These are phyloP conservation scores for Paedocypris sp. DNA, from an alignment of 2,113 vertebrate species.

Conservation along the genomic window DNA sequence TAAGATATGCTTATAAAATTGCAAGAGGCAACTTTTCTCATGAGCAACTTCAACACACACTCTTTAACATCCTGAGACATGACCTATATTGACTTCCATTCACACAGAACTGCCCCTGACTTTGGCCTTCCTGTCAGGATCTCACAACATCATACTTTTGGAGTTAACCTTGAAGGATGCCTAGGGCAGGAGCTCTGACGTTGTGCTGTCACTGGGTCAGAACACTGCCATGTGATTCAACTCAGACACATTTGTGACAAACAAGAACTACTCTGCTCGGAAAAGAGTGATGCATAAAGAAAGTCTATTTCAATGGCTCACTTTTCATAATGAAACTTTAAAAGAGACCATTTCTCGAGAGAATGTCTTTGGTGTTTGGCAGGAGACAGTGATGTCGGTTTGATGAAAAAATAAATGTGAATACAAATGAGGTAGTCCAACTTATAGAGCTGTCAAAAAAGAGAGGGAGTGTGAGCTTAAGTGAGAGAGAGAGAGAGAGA, in stretches of 20 bases:
- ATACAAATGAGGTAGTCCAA: not conserved
- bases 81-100: not conserved
- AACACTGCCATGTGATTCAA: not conserved
- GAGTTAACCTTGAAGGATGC: not conserved
- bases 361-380: not conserved
- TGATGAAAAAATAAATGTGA: conserved; percentile 13
- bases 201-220: not conserved
- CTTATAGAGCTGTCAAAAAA: no score
- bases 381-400: not conserved
- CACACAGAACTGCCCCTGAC: not conserved
- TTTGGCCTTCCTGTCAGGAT: not conserved
- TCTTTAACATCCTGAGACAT: not conserved
- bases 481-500: no score
- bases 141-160: not conserved
- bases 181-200: not conserved
- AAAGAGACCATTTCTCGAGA: not conserved
- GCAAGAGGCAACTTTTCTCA: no score
- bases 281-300: not conserved
- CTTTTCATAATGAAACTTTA: not conserved
- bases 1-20: no score
- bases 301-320: not conserved
- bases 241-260: not conserved
- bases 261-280: not conserved
- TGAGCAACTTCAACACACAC: no score
- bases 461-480: not conserved